A percentile compares a stretch with the other conserved stretches of the same genome.
phyloP scores from a whole-genome alignment of 2,888 invertebrate species.

The Trissolcus japonicus region DNA sequence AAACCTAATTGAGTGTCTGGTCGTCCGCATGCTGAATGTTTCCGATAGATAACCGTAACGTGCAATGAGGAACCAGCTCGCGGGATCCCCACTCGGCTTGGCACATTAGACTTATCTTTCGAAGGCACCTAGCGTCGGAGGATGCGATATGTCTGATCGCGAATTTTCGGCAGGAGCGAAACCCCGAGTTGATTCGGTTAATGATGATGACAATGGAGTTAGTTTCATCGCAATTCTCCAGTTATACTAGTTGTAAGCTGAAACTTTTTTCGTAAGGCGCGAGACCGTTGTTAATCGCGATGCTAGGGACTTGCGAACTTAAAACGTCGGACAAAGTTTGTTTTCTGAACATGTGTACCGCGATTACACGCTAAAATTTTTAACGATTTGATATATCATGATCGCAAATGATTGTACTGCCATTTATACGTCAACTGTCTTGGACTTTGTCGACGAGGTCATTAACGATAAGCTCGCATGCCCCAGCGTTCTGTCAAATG shows the following conservation, averaged over 20 bases:
- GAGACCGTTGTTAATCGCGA: conserved; percentile 42
- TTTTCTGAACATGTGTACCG: not conserved
- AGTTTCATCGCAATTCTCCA: conserved; percentile 34
- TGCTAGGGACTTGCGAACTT: conserved; percentile 40
- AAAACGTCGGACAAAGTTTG: conserved; percentile 25
- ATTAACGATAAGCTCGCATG: conserved; percentile 32
- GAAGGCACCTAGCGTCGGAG: conserved; percentile 25
- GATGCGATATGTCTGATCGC: conserved; percentile 28
- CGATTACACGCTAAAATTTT: no score
- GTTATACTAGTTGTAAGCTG: conserved; percentile 52
- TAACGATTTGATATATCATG: not conserved
- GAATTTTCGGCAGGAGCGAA: conserved; percentile 53
- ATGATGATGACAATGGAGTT: conserved; percentile 20
- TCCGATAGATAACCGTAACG: conserved; percentile 43
- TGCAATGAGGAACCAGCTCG: conserved; percentile 26
- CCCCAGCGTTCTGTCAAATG: conserved; percentile 39
- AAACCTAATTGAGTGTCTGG: conserved; percentile 33
- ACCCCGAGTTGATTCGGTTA: conserved; percentile 25
- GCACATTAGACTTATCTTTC: conserved; percentile 45
- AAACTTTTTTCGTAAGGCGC: conserved; percentile 32
- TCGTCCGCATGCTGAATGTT: conserved; percentile 40
- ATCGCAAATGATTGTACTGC: not conserved
- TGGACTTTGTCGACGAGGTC: conserved; percentile 23
- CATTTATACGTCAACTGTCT: not conserved
- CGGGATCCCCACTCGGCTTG: conserved; percentile 17